phyloP scores from a whole-genome alignment of 2,797 vertebrate genomes.

The Alectoris magna region DNA sequence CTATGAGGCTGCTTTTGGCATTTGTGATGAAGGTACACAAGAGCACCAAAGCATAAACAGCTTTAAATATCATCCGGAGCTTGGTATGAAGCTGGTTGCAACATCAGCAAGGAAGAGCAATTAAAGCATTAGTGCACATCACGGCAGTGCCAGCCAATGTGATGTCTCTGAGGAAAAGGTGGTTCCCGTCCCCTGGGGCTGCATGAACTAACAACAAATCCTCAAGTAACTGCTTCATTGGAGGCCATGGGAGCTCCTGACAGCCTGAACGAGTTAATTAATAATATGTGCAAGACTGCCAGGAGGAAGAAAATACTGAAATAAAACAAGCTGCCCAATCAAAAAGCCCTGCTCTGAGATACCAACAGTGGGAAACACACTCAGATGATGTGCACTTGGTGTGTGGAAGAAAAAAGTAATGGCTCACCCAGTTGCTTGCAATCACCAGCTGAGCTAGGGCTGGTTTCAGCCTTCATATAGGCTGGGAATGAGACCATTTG shows the following conservation, averaged over 20 bases:
- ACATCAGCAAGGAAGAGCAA: not conserved
- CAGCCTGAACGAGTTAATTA: not conserved
- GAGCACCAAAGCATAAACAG: not conserved
- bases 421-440: not conserved
- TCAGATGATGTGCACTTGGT: not conserved
- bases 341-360: not conserved
- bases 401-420: not conserved
- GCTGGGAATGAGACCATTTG: not conserved
- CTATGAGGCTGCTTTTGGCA: not conserved
- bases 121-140: not conserved
- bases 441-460: not conserved
- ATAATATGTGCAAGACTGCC: not conserved
- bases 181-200: not conserved
- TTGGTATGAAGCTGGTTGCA: not conserved
- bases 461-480: not conserved
- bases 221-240: not conserved
- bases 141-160: not conserved
- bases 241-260: not conserved
- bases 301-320: not conserved
- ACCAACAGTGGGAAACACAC: not conserved
- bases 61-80: not conserved
- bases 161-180: not conserved
- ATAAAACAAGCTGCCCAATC: not conserved
- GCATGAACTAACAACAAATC: not conserved
- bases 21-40: not conserved